Base-by-base conservation (phyloP, 2,888 invertebrate species). In the Pycnomerus fuliginosus region DNA sequence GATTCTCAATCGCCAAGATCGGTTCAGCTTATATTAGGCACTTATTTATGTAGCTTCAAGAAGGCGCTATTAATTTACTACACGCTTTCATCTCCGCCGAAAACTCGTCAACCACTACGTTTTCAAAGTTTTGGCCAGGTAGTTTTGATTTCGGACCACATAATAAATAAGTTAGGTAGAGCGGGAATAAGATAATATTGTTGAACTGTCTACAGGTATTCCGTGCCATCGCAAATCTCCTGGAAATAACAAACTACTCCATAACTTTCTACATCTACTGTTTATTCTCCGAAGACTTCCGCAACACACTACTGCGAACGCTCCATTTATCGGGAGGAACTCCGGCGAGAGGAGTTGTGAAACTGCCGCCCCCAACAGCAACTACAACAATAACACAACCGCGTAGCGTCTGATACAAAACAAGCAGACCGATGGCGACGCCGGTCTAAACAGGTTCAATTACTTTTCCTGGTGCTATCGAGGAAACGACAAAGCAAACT, bases 181-280 rank as follows among this genome's bases (percentile, higher is more conserved):
- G n/a, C n/a, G n/a, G n/a, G n/a, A n/a, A n/a, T n/a, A n/a, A n/a
- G n/a, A n/a, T n/a, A 7, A 28, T 8, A 27, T 27, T 27, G 7
- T 27, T 27, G 7, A 15, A 46, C 41, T 16, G 30, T 37, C 65
- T 67, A 13, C 64, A 82, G 82, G 80, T 84, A 27, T 85, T 85
- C 61, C 78, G 84, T 10, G 83, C 84, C 1, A 67, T 84, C 32
- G 84, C 86, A 40, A 87, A 87, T 70, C 74, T 87, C 17, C 72
- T 87, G 64, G 87, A 87, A 73, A 76, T 87, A 31, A 80, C 82
- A 53, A 87, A 87, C 70, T 87, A 87, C 68, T 85, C 87, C 17
- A 80, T 85, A 49, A 87, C 87, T 22, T 87, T 87, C 74, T 85
- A 87, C 68, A 84, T 87, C 47, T 87, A 87, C 71, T 87, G 85